These are phyloP conservation scores for Oxyura jamaicensis DNA, from an alignment of 2,113 vertebrate genomes.

Conservation along the genomic window DNA sequence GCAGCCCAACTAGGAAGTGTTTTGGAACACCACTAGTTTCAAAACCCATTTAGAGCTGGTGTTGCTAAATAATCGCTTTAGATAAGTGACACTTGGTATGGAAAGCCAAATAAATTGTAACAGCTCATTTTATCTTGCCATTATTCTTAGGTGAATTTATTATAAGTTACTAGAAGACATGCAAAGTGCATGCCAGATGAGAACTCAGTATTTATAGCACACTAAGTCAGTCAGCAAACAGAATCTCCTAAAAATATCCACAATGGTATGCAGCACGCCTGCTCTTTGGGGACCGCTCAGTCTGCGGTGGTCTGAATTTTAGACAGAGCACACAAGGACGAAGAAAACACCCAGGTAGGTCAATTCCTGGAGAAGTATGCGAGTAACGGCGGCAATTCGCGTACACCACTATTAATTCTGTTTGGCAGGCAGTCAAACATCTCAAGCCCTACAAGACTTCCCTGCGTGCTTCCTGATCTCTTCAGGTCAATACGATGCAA, in stretches of 20 bases:
- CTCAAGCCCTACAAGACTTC: background rate
- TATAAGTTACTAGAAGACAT: constrained; percentile 35
- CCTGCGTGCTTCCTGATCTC: background rate
- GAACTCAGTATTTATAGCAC: constrained; percentile 64
- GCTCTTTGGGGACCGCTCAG: constrained; percentile 19
- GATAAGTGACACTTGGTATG: background rate
- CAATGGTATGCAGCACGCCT: constrained; percentile 51
- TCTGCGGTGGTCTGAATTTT: constrained; percentile 34
- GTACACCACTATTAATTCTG: background rate
- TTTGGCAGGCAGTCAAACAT: background rate
- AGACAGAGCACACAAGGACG: background rate
- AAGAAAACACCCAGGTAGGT: background rate
- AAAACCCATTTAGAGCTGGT: constrained; percentile 6
- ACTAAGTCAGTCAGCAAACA: constrained; percentile 60
- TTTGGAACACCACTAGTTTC: constrained; percentile 18
- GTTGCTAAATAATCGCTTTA: constrained; percentile 10
- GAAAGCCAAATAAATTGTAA: constrained; percentile 13
- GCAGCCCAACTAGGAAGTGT: background rate
- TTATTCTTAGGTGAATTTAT: constrained; percentile 33
- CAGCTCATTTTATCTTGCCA: background rate
- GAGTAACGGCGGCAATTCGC: background rate
- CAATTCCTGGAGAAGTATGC: background rate
- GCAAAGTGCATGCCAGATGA: constrained; percentile 46
- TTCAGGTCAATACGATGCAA: background rate
- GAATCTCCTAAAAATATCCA: constrained; percentile 66